phyloP scores from a whole-genome alignment of 2,113 vertebrate species.

The Myotis brandtii region DNA sequence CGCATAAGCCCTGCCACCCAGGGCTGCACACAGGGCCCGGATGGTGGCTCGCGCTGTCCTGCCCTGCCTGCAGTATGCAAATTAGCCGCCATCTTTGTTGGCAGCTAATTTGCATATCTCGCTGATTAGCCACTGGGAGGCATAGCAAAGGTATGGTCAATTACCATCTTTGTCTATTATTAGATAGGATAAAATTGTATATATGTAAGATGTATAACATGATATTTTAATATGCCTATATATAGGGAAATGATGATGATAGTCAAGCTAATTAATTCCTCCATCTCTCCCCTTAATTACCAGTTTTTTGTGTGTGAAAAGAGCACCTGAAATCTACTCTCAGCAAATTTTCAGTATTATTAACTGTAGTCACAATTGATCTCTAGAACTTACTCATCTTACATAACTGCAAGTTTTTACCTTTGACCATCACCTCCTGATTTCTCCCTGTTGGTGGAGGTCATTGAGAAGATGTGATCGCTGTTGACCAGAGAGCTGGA shows the following conservation, averaged over 20 bases:
- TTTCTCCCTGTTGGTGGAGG: neutral
- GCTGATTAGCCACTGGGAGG: no score
- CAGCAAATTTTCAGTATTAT: neutral
- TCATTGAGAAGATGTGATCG: neutral
- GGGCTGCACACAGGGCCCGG: no score
- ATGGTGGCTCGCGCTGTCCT: no score
- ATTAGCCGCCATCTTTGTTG: no score
- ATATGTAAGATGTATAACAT: no score
- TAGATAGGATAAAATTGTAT: neutral
- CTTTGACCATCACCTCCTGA: neutral
- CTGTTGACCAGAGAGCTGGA: no score
- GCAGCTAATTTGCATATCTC: no score
- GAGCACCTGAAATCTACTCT: neutral
- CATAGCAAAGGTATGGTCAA: no score
- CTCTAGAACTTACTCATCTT: neutral
- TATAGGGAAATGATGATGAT: neutral
- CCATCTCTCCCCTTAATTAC: neutral
- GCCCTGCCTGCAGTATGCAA: no score
- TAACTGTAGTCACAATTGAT: neutral
- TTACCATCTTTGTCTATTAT: no score
- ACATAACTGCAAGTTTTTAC: neutral
- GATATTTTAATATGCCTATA: neutral
- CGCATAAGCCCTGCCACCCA: no score
- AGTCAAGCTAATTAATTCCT: neutral
- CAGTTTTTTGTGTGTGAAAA: neutral